Base-by-base conservation (phyloP, 2,888 invertebrate genomes). In the Myopa testacea region DNA sequence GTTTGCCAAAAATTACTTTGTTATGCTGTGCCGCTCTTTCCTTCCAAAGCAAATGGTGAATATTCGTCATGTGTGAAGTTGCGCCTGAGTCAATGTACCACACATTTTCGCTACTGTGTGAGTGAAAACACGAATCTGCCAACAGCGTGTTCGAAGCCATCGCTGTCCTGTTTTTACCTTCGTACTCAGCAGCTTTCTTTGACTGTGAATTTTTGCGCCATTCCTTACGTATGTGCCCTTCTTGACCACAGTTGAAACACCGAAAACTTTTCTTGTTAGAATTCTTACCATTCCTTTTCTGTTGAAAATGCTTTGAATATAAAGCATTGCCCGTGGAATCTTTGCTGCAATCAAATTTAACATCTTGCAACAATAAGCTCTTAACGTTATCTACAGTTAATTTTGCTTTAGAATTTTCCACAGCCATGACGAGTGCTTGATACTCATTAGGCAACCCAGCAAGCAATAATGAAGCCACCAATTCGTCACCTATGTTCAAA, bases 401-500 rank as follows among this genome's bases (percentile, higher is more conserved):
- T 63, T 63, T 63, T 63, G 62, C 34, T 19, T 63, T 63, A 26
- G 62, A 63, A 63, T 63, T 63, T 63, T 63, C 62, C 62, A 63
- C 62, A n/a, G n/a, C n/a, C n/a, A n/a, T n/a, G n/a, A n/a, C n/a
- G n/a, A n/a, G n/a, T n/a, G n/a, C n/a, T n/a, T n/a, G n/a, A n/a
- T n/a, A n/a, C n/a, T n/a, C n/a, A 38, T 80, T 78, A 34, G 78
- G 79, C 34, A 81, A 34, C 12, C 80, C 80, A 0, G 80, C 79
- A 4, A 82, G 73, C 77, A 81, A 77, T 0, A 80, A 78, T 50
- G 78, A 79, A 60, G 78, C 82, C 34, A 73, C 74, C 4, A 81
- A 16, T 77, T 81, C 79, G 58, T 82, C 78, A 37, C 79, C 81
- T 45, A 82, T 80, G 19, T 80, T 81, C 37, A 80, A 78, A 37